A percentile compares a stretch with the other conserved stretches of the same genome.
These are phyloP conservation scores for Muscicapa comitata DNA, from an alignment of 2,797 vertebrate genomes.

Conservation along the genomic window DNA sequence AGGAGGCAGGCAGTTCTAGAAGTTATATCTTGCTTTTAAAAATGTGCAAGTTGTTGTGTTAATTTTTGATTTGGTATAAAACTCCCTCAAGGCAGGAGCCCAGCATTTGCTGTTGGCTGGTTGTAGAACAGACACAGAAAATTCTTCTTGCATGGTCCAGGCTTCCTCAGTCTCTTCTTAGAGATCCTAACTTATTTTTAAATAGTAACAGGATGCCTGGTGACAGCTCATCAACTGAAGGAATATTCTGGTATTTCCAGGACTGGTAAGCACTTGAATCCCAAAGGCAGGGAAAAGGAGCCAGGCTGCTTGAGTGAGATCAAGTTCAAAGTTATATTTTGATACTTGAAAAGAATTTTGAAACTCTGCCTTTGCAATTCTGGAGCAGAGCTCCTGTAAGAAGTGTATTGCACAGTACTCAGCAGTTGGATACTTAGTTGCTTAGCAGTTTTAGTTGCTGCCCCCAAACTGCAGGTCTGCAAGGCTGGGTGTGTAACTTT, in stretches of 20 bases:
- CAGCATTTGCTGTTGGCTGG: not conserved
- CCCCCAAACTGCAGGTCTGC: not conserved
- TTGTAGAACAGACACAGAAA: not conserved
- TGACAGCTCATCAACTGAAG: not conserved
- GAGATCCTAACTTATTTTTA: not conserved
- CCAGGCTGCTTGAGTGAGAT: not conserved
- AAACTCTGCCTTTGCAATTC: not conserved
- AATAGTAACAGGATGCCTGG: not conserved
- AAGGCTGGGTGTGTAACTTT: not conserved
- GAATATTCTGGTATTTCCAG: not conserved
- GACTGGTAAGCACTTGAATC: not conserved
- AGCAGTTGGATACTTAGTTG: not conserved
- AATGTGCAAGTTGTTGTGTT: accelerated
- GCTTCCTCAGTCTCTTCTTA: not conserved
- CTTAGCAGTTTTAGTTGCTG: not conserved
- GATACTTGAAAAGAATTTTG: not conserved
- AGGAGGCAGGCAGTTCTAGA: not conserved
- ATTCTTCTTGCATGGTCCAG: not conserved
- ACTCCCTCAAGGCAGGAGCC: not conserved
- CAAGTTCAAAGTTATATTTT: not conserved
- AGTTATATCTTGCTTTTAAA: not conserved
- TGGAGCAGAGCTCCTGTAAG: not conserved
- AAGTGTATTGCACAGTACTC: not conserved
- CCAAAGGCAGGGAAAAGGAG: not conserved
- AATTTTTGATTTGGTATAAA: not conserved